Percentiles rank a stretch among this genome's conserved stretches.
phyloP scores from a whole-genome alignment of 1,140 invertebrate species.

The Calliopsis andreniformis region DNA sequence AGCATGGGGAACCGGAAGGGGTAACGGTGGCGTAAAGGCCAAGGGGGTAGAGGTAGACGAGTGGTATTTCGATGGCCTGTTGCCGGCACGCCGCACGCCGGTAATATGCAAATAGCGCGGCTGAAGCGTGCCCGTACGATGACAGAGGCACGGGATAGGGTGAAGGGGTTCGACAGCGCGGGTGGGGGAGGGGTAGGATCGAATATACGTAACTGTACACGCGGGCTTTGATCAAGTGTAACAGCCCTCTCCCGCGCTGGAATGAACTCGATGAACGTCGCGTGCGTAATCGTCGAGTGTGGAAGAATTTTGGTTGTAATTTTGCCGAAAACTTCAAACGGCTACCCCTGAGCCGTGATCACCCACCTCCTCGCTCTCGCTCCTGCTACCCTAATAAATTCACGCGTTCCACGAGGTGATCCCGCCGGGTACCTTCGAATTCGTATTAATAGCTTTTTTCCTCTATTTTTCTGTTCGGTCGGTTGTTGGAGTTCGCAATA shows the following conservation, averaged over 20 bases:
- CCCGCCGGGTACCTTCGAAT: conserved; percentile 19
- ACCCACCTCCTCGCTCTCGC: neutral
- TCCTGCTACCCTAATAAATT: conserved; percentile 24
- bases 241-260: conserved; percentile 60
- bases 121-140: conserved; percentile 68
- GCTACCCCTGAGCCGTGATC: neutral
- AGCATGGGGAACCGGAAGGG: conserved; percentile 25
- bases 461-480: neutral
- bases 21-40: conserved; percentile 19
- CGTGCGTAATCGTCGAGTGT: conserved; percentile 65
- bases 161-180: conserved; percentile 22
- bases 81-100: conserved; percentile 69
- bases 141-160: conserved; percentile 65
- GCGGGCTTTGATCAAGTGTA: conserved; percentile 68
- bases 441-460: conserved; percentile 16
- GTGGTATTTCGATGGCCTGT: conserved; percentile 73
- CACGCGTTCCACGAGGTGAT: conserved; percentile 13
- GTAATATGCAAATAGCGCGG: conserved; percentile 78
- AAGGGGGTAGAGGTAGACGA: conserved; percentile 32
- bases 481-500: neutral
- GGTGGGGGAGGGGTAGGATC: conserved; percentile 43
- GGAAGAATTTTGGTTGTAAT: conserved; percentile 65
- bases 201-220: conserved; percentile 67
- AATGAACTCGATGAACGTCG: conserved; percentile 66
- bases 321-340: conserved; percentile 64